A percentile compares a stretch with the other conserved stretches of the same genome.
phyloP scores from a whole-genome alignment of 2,888 invertebrate species.

The Diplolepis rosae region DNA sequence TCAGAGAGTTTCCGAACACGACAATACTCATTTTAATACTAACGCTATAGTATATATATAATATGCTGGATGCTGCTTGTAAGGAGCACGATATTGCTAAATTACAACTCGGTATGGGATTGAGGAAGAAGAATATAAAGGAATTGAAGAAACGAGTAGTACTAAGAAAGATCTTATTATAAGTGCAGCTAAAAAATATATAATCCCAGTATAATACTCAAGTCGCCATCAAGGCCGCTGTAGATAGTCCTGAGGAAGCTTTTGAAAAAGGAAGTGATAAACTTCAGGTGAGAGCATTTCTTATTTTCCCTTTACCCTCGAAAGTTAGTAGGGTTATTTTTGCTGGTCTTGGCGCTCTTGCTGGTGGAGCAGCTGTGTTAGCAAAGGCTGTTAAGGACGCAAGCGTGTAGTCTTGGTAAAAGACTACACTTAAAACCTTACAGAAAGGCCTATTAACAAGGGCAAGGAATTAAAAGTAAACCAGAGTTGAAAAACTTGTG shows the following conservation, averaged over 20 bases:
- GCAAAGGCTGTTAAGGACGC: conserved; percentile 36
- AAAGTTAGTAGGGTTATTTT: conserved; percentile 33
- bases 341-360: conserved; percentile 29
- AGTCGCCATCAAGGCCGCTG: conserved; percentile 35
- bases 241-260: conserved; percentile 37
- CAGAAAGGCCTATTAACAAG: background rate
- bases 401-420: conserved; percentile 53
- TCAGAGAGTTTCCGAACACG: no score
- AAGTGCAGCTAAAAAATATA: conserved; percentile 19
- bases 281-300: conserved; percentile 38
- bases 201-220: background rate
- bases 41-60: background rate
- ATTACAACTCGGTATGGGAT: no score
- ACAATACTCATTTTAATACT: conserved; percentile 27
- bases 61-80: no score
- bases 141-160: background rate
- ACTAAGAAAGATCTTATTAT: conserved; percentile 32
- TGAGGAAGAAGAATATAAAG: no score
- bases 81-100: no score
- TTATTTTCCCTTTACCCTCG: conserved; percentile 28
- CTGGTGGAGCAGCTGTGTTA: conserved; percentile 30
- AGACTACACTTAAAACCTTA: conserved; percentile 43
- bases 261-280: no score
- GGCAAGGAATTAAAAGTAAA: conserved; percentile 2
- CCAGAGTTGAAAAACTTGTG: conserved; percentile 45